Evolutionary conservation across 2,888 invertebrate species (phyloP).

Genomic region (Sturmia bella): DNA sequence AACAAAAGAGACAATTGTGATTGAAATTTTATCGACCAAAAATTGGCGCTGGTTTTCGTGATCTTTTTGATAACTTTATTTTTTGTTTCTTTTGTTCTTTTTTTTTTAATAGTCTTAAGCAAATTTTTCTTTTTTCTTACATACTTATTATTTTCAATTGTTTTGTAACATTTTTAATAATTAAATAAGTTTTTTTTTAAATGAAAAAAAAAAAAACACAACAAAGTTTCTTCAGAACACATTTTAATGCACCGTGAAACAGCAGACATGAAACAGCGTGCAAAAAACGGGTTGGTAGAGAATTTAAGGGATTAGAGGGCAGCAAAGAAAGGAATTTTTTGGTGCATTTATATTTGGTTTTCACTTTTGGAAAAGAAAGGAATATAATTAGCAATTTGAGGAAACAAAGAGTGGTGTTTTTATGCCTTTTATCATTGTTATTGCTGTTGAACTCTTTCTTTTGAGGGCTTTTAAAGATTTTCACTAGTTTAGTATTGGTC

Average conservation of each 20-base stretch:
- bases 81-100: constrained; percentile 17
- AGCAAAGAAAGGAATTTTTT: too few species aligned
- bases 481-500: too few species aligned
- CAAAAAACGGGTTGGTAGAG: neutral
- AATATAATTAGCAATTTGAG: too few species aligned
- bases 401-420: too few species aligned
- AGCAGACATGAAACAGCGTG: too few species aligned
- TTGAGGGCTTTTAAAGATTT: too few species aligned
- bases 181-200: constrained; percentile 63
- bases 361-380: too few species aligned
- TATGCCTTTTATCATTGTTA: too few species aligned
- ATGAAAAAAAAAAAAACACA: constrained; percentile 31
- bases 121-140: constrained; percentile 26
- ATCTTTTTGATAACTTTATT: constrained; percentile 3
- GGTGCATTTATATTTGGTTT: too few species aligned
- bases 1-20: constrained; percentile 44
- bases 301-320: too few species aligned
- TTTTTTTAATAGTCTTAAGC: constrained; percentile 58
- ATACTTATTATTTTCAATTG: constrained; percentile 42
- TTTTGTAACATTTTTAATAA: constrained; percentile 56
- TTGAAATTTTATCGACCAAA: constrained; percentile 32
- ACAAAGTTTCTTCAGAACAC: neutral
- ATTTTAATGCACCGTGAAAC: constrained; percentile 8
- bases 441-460: too few species aligned
- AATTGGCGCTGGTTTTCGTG: constrained; percentile 42